Evolutionary conservation across 2,888 invertebrate genomes (phyloP).

Genomic region (Drosophila prolongata): DNA sequence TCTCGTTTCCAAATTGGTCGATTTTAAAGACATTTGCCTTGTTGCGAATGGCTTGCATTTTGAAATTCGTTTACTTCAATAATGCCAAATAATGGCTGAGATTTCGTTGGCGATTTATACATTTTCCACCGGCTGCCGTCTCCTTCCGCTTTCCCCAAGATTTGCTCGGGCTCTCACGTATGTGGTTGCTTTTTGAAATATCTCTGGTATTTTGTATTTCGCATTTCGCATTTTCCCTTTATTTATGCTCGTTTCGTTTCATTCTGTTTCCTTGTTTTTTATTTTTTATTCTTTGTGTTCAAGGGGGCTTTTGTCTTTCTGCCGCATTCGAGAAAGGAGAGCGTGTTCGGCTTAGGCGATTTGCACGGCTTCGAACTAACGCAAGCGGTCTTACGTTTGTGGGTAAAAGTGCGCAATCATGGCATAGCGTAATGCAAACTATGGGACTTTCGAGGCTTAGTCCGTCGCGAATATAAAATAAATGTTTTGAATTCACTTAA

Average conservation of each 20-base stretch:
- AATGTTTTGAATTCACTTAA: too few relatives aligned
- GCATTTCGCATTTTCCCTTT: conserved; percentile 19
- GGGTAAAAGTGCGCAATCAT: conserved; percentile 1
- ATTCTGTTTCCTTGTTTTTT: background rate
- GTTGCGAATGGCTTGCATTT: conserved; percentile 53
- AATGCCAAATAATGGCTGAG: conserved; percentile 66
- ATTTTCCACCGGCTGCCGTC: conserved; percentile 22
- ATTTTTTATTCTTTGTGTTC: background rate
- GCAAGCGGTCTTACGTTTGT: conserved; percentile 4
- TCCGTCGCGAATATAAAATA: background rate
- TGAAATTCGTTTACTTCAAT: conserved; percentile 65
- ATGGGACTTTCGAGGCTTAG: background rate
- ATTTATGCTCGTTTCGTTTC: conserved; percentile 30
- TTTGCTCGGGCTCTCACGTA: conserved; percentile 20
- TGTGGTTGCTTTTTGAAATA: conserved; percentile 25
- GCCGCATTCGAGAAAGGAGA: conserved; percentile 2
- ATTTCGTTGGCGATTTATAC: conserved; percentile 61
- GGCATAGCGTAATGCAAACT: background rate
- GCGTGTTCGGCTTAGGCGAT: conserved; percentile 36
- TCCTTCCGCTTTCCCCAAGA: background rate
- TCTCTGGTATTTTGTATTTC: conserved; percentile 35
- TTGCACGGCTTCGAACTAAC: conserved; percentile 4
- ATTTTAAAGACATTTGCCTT: conserved; percentile 60
- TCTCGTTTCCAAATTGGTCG: conserved; percentile 45
- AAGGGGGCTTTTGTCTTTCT: conserved; percentile 9